Base-by-base conservation (phyloP, 1,140 invertebrate genomes). In the Macrosteles quadrilineatus region DNA sequence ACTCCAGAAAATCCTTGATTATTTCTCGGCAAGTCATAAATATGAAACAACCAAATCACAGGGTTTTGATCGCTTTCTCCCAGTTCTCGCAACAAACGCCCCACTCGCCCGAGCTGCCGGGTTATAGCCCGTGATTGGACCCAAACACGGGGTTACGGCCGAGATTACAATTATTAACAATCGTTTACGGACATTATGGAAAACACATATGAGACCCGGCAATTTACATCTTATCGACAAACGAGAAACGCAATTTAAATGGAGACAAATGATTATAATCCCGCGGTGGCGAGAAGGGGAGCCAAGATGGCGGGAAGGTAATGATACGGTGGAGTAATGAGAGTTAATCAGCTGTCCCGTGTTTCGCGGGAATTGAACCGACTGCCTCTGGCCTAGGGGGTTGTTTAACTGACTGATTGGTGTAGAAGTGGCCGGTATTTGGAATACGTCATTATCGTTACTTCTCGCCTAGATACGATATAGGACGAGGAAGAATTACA, bases 201-300 rank as follows among this genome's bases (percentile, higher is more conserved):
- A 66, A 66, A 66, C 63, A 66, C 40, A 66, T 66, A 66, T 36
- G 40, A 11, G 36, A n/a, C 32, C 63, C 32, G 21, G 32, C 31
- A 19, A 66, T 66, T 66, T 66, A 66, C 63, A 66, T 66, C 63
- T 66, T 66, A 66, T 66, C 63, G 36, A 43, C 23, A 63, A 66
- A 43, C 40, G 27, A 66, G 63, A 66, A 66, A 66, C 27, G 63
- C 27, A 66, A 66, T 66, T 66, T 66, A 66, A 66, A 66, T 43
- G 40, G 63, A 66, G 31, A 66, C 63, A 66, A 66, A 66, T 66
- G 63, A 66, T 66, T 45, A 43, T 66, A 66, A 66, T 66, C 40
- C 25, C 14, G 47, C 4, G 31, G 59, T 1, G 2, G 2, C 19
- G 59, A 1, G 17, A n/a, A 27, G 36, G 6, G 19, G 9, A 45